phyloP scores from a whole-genome alignment of 2,797 vertebrate genomes.

The Microchirus variegatus region DNA sequence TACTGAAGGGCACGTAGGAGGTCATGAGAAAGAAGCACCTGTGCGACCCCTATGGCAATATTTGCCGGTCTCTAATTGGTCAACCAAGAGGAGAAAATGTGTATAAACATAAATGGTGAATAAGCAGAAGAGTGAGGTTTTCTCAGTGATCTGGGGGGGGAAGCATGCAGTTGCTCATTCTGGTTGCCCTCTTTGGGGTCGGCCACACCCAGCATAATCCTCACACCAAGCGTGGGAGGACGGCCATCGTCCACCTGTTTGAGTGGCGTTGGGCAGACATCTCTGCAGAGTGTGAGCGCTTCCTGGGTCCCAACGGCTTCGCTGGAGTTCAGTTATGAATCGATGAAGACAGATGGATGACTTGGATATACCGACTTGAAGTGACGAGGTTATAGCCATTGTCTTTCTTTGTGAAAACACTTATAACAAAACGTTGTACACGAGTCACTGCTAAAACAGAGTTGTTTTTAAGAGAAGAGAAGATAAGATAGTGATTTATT shows the following conservation, averaged over 20 bases:
- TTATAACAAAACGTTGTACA: no score
- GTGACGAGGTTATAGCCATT: background rate
- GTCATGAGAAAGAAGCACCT: slow-evolving; percentile 63
- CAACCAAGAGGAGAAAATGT: background rate
- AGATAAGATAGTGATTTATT: no score
- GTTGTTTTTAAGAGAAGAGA: no score
- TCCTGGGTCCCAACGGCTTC: slow-evolving; percentile 87
- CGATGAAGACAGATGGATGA: background rate
- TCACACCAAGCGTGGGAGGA: slow-evolving; percentile 74
- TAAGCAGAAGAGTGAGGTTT: slow-evolving; percentile 5
- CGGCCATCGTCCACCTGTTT: slow-evolving; percentile 91
- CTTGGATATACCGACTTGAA: no score
- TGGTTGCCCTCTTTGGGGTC: slow-evolving; percentile 74
- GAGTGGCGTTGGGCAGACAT: slow-evolving; percentile 95
- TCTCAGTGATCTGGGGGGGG: slow-evolving; percentile 32
- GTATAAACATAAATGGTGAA: slow-evolving; percentile 43
- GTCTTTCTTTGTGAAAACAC: background rate
- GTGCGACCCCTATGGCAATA: slow-evolving; percentile 21
- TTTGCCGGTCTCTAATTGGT: slow-evolving; percentile 48
- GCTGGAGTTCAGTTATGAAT: slow-evolving; percentile 92
- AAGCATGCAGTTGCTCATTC: slow-evolving; percentile 82
- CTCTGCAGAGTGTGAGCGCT: slow-evolving; percentile 90
- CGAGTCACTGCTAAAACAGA: no score
- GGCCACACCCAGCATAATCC: slow-evolving; percentile 84
- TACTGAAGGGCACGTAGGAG: background rate